Evolutionary conservation across 1,140 invertebrate species (phyloP).

Genomic region (Drosophila ogumai): DNA sequence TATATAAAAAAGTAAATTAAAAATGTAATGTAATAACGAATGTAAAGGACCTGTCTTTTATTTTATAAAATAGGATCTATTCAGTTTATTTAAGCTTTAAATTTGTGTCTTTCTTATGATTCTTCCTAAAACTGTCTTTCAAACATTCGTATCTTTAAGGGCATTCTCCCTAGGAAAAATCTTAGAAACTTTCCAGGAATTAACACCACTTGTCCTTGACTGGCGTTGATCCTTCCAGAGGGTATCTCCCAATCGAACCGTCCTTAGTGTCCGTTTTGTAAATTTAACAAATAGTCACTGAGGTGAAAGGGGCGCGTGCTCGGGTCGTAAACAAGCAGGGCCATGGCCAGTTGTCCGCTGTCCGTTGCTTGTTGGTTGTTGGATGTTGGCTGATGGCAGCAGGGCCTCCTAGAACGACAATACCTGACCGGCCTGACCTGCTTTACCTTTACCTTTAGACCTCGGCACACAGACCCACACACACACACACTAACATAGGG

Average conservation of each 20-base stretch:
- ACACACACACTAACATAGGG: conserved; percentile 17
- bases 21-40: too few species aligned
- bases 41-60: background rate
- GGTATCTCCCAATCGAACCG: conserved; percentile 55
- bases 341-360: conserved; percentile 40
- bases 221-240: conserved; percentile 19
- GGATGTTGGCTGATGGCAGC: conserved; percentile 14
- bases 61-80: background rate
- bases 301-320: conserved; percentile 73
- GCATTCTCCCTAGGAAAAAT: background rate
- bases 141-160: background rate
- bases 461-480: conserved; percentile 27
- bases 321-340: conserved; percentile 70
- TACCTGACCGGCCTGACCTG: conserved; percentile 76
- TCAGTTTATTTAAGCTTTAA: background rate
- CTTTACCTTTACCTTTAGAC: conserved; percentile 72
- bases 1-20: too few species aligned
- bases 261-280: conserved; percentile 63
- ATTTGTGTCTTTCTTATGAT: background rate
- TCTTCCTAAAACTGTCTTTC: background rate
- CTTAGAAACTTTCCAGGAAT: background rate
- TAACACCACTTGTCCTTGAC: conserved; percentile 12
- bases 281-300: conserved; percentile 80
- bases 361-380: background rate
- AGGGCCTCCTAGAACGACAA: conserved; percentile 60